Evolutionary conservation across 2,888 invertebrate species (phyloP).

Genomic region (Yponomeuta sedellus): DNA sequence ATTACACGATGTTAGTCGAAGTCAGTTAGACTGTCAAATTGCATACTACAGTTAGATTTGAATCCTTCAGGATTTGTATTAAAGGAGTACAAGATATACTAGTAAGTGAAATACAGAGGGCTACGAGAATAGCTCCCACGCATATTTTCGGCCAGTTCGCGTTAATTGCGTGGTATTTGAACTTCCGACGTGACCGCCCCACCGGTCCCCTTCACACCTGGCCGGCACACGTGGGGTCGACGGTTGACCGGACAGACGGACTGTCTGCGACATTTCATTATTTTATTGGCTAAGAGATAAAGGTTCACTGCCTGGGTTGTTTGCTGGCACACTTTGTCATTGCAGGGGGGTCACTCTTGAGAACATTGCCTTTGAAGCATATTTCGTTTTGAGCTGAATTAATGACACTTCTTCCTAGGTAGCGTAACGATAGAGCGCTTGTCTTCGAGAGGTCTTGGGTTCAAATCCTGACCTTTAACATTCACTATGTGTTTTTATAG

Average conservation of each 20-base stretch:
- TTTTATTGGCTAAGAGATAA: not conserved
- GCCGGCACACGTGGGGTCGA: not conserved
- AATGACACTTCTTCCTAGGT: too few species aligned
- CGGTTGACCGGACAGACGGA: not conserved
- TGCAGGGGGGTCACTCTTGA: not conserved
- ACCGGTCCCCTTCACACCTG: not conserved
- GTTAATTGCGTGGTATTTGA: not conserved
- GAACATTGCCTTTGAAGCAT: too few species aligned
- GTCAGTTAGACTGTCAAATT: too few species aligned
- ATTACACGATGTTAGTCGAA: too few species aligned
- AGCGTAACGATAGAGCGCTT: too few species aligned
- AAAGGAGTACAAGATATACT: too few species aligned
- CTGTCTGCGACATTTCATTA: not conserved
- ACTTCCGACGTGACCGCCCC: conserved; percentile 3
- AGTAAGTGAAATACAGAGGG: not conserved
- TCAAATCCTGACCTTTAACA: too few species aligned
- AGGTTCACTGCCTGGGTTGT: not conserved
- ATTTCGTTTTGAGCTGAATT: too few species aligned
- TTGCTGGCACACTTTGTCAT: not conserved
- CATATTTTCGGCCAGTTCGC: not conserved
- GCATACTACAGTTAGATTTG: too few species aligned
- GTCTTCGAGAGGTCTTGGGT: too few species aligned
- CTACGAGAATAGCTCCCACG: not conserved
- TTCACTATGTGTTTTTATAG: too few species aligned
- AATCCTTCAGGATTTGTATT: too few species aligned